Evolutionary conservation across 2,797 vertebrate genomes (phyloP), one percentile per base, ranked within the genome.

Genomic region (Pantherophis vulpinus): DNA sequence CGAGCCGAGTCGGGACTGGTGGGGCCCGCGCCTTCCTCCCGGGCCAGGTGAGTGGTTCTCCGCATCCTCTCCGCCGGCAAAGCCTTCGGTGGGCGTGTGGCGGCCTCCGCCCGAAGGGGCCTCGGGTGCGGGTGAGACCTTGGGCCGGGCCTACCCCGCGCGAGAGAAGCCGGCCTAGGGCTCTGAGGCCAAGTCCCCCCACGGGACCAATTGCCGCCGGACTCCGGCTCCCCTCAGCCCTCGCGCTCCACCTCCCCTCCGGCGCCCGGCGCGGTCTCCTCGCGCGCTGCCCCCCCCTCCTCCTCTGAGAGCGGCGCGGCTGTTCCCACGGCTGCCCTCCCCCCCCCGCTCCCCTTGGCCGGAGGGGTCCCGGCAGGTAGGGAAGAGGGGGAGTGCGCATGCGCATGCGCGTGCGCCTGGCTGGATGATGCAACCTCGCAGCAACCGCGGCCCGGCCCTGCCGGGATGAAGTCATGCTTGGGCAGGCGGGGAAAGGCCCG

Each of bases 351-450:
- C 20, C 74, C 20, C 37, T 23, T 12, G 74, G 74, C 37, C 74
- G 37, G 74, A 83, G 74, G 20, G 70, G 66, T 9, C 12, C 63
- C 11, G 88, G 89, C 29, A 27, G 86, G 60, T 42, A 87, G 47
- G 70, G n/a, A n/a, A 10, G 20, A 93, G 94, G 47, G 23, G 61
- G 25, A 91, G 92, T 92, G 37, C 37, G 63, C 88, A 63, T 63
- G n/a, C n/a, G n/a, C n/a, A 91, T 91, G 94, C 66, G 70, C 3
- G 29, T 27, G 61, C 18, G 5, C 25, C 1, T 1, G 2, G 18
- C 42, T 47, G 86, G 94, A 95, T 97, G 97, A 97, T 96, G 96
- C 96, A 97, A 97, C 94, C 94, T 95, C 93, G 92, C 42, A 94
- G 96, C 96, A 97, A 97, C 96, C 89, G 95, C 5, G 55, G 59